These are phyloP conservation scores for Macaria liturata DNA, from an alignment of 2,888 invertebrate species.

Conservation along the genomic window DNA sequence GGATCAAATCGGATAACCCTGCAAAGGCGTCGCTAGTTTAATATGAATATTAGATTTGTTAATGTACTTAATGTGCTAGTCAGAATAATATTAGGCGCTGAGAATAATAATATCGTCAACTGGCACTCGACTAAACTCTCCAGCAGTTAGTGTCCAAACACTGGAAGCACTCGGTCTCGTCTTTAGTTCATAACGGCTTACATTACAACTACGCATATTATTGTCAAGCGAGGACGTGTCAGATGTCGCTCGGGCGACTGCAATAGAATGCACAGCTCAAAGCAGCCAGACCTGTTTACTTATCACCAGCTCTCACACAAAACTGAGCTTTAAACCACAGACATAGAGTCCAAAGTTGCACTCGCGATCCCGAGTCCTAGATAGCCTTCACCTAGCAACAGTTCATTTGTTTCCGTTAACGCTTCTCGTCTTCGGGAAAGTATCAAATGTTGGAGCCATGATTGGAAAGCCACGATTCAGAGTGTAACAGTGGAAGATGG, in stretches of 20 bases:
- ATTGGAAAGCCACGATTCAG: slow-evolving; percentile 70
- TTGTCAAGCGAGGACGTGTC: slow-evolving; percentile 71
- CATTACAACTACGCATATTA: slow-evolving; percentile 62
- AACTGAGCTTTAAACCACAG: slow-evolving; percentile 43
- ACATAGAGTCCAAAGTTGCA: slow-evolving; percentile 41
- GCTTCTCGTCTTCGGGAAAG: slow-evolving; percentile 69
- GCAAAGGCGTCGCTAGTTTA: no score
- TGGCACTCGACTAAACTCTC: not conserved
- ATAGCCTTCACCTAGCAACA: slow-evolving; percentile 68
- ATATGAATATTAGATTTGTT: no score
- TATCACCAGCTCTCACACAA: slow-evolving; percentile 48
- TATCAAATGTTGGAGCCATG: slow-evolving; percentile 68
- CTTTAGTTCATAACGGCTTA: slow-evolving; percentile 22
- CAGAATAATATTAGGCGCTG: no score
- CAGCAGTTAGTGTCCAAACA: slow-evolving; percentile 2
- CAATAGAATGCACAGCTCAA: slow-evolving; percentile 76
- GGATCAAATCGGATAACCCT: no score
- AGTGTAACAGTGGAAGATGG: slow-evolving; percentile 40
- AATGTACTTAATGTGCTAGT: no score
- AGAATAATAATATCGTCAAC: no score
- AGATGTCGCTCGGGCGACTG: slow-evolving; percentile 73
- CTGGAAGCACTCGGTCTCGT: slow-evolving; percentile 10
- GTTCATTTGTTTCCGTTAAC: slow-evolving; percentile 79
- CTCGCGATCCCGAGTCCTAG: slow-evolving; percentile 42
- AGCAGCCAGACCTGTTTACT: slow-evolving; percentile 72